Evolutionary conservation across 2,797 vertebrate species (phyloP).

Genomic region (Natrix natrix): DNA sequence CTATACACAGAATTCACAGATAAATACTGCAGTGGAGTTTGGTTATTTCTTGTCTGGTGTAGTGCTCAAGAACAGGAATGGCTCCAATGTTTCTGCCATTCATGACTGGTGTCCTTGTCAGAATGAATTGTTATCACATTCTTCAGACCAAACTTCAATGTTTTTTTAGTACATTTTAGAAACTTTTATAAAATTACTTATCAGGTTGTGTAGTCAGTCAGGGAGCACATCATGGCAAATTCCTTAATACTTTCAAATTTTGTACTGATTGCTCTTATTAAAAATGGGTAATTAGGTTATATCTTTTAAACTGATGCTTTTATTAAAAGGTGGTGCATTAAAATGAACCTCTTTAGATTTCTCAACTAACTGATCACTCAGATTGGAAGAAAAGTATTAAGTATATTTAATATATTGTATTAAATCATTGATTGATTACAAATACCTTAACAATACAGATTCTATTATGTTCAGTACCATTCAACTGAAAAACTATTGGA

Average conservation of each 20-base stretch:
- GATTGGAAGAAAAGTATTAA: not conserved
- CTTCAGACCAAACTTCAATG: not conserved
- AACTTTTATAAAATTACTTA: not conserved
- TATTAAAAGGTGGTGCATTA: too few relatives aligned
- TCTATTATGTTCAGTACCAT: not conserved
- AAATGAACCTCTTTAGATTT: not conserved
- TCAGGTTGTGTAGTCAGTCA: not conserved
- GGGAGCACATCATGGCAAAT: not conserved
- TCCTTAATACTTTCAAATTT: not conserved
- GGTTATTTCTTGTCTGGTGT: not conserved
- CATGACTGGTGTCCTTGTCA: not conserved
- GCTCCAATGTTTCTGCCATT: not conserved
- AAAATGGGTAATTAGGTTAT: too few relatives aligned
- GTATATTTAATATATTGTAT: not conserved
- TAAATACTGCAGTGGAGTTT: not conserved
- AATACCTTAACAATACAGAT: not conserved
- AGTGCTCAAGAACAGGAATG: not conserved
- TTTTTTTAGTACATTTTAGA: not conserved
- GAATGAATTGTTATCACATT: not conserved
- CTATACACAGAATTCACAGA: not conserved
- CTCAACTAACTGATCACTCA: not conserved
- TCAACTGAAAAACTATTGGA: not conserved
- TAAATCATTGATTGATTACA: not conserved
- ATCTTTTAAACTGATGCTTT: too few relatives aligned
- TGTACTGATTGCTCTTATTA: too few relatives aligned